Evolutionary conservation across 2,113 vertebrate genomes (phyloP).

Genomic region (Cyprinodon tularosa): DNA sequence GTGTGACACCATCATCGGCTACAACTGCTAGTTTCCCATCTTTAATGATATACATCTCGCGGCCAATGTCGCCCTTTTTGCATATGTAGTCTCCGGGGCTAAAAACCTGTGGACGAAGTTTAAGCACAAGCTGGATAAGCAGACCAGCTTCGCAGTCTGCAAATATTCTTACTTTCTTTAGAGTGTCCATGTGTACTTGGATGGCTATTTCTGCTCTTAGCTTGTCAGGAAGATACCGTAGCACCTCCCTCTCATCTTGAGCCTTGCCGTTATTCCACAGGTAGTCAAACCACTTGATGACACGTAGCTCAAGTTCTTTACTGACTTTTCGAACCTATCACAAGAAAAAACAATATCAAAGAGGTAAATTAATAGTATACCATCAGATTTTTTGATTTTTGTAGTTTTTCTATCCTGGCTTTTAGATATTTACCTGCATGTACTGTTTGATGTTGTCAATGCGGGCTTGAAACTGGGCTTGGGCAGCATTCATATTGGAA

Average conservation of each 20-base stretch:
- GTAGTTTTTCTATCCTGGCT: background rate
- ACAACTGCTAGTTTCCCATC: slow-evolving; percentile 96
- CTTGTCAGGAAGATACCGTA: slow-evolving; percentile 95
- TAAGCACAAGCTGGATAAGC: slow-evolving; percentile 93
- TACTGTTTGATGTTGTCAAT: slow-evolving; percentile 99
- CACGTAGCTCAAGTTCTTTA: slow-evolving; percentile 92
- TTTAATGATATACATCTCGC: slow-evolving; percentile 99
- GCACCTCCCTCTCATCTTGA: slow-evolving; percentile 91
- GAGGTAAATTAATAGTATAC: background rate
- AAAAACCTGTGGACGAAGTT: slow-evolving; percentile 91
- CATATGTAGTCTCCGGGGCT: slow-evolving; percentile 98
- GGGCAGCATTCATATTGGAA: slow-evolving; percentile 97
- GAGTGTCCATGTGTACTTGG: slow-evolving; percentile 93
- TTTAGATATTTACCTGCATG: slow-evolving; percentile 86
- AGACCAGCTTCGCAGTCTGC: slow-evolving; percentile 96
- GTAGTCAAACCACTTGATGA: slow-evolving; percentile 98
- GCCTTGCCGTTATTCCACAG: slow-evolving; percentile 97
- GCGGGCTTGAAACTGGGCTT: slow-evolving; percentile 91
- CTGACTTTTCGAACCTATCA: slow-evolving; percentile 89
- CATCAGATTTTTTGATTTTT: background rate
- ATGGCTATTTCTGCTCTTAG: slow-evolving; percentile 96
- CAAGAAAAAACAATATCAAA: slow-evolving; percentile 3
- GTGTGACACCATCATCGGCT: slow-evolving; percentile 93
- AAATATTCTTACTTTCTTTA: slow-evolving; percentile 96
- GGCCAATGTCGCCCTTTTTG: slow-evolving; percentile 96